Base-by-base conservation (phyloP, 2,797 vertebrate genomes). In the Myotis pilosus region DNA sequence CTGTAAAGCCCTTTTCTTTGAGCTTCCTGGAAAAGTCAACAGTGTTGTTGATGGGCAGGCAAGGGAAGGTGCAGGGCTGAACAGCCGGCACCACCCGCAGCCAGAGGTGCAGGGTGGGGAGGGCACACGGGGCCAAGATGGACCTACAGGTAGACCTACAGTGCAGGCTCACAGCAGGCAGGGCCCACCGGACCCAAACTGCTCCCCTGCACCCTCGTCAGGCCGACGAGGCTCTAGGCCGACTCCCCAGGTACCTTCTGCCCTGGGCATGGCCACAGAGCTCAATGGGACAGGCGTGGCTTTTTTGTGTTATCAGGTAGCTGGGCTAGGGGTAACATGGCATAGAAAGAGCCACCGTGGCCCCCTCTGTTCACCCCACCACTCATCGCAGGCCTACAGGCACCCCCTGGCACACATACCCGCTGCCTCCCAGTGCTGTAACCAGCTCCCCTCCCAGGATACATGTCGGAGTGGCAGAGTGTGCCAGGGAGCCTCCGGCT, bases 281-380 rank as follows among this genome's bases (percentile, higher is more conserved):
- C 25, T 75, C 22, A 17, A 64, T 0, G 36, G 28, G 41, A 4
- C 6, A 51, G 12, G 64, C 2, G 2, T 0, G n/a, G 78, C 68
- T 47, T 23, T 81, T n/a, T 38, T 5, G 0, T 51, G 44, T 23
- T 49, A 49, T 72, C 12, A 68, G 69, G 72, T 0, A 13, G 64
- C 85, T 19, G 78, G n/a, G 38, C 20, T 3, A n/a, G 20, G 68
- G 55, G 8, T 0, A 55, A 28, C 22, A 1, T 0, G 8, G 78
- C 0, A 0, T 19, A 75, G 62, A 5, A 0, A 4, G 4, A 7
- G 15, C 41, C 57, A 49, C 16, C 0, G 4, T 0, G 4, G 33
- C 47, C 15, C 60, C 17, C 16, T 53, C 30, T 22, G 36, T 8
- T 12, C 23, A 17, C 55, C 0, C 3, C 80, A 41, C 8, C 68